Conservation (phyloP, 2,888 invertebrate genomes). For the Tetramorium bicarinatum region DNA sequence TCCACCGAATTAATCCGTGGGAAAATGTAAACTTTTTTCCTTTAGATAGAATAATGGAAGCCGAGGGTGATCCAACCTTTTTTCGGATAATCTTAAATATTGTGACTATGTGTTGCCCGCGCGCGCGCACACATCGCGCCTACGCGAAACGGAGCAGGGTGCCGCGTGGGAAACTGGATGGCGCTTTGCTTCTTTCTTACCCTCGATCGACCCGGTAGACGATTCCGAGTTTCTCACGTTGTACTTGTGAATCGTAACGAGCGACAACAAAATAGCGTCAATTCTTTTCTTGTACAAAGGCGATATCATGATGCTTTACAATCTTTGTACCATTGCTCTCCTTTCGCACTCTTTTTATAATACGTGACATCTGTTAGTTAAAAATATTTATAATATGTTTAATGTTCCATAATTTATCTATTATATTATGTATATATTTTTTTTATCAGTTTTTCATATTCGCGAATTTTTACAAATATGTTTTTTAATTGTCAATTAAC, state of each 20-base stretch:
- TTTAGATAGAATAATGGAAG: conserved; percentile 20
- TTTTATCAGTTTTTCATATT: background rate
- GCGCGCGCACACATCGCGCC: conserved; percentile 40
- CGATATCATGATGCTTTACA: conserved; percentile 18
- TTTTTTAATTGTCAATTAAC: background rate
- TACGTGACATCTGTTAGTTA: background rate
- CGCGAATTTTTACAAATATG: background rate
- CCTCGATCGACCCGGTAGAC: conserved; percentile 48
- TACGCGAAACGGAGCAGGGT: conserved; percentile 43
- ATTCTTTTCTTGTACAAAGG: conserved; percentile 30
- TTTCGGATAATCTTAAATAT: conserved; percentile 80
- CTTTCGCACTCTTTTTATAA: background rate
- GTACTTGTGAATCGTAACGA: conserved; percentile 32
- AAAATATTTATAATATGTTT: background rate
- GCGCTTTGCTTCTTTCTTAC: conserved; percentile 51
- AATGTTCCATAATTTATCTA: background rate
- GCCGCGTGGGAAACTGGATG: conserved; percentile 72
- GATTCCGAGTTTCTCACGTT: conserved; percentile 47
- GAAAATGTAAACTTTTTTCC: conserved; percentile 29
- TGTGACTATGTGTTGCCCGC: conserved; percentile 71
- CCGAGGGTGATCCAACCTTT: conserved; percentile 61
- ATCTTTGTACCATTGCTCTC: background rate
- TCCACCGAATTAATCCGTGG: conserved; percentile 17
- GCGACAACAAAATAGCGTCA: conserved; percentile 12
- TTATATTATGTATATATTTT: background rate